phyloP scores from a whole-genome alignment of 1,140 invertebrate genomes.

The Megathymus violae region DNA sequence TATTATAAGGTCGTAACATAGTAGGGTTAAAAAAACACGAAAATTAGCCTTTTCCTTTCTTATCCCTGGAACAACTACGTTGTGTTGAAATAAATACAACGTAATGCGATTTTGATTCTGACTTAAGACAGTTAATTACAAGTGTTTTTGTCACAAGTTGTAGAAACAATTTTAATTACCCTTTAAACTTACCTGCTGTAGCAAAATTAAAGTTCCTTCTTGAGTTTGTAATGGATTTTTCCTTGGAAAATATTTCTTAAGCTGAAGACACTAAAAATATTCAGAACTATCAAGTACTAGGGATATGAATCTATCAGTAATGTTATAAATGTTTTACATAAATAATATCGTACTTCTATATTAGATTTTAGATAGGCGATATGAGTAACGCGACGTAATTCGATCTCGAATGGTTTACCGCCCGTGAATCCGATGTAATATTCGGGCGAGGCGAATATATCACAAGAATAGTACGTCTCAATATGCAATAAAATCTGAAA shows the following conservation, averaged over 20 bases:
- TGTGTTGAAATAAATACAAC: too few species aligned
- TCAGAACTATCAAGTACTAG: neutral
- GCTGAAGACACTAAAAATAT: conserved; percentile 1
- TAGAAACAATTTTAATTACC: neutral
- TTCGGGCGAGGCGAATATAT: conserved; percentile 60
- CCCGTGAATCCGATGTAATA: conserved; percentile 53
- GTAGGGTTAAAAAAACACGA: too few species aligned
- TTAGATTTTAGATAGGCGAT: conserved; percentile 19
- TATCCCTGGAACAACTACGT: too few species aligned
- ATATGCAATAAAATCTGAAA: conserved; percentile 78
- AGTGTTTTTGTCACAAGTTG: too few species aligned
- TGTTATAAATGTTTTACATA: neutral
- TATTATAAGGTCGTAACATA: too few species aligned
- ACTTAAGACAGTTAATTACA: too few species aligned
- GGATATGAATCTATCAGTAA: neutral
- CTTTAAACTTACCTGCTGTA: neutral
- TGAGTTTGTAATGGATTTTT: neutral
- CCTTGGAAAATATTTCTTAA: neutral
- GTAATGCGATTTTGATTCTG: too few species aligned
- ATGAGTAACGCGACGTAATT: conserved; percentile 39
- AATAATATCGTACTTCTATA: conserved; percentile 2
- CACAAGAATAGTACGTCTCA: conserved; percentile 76
- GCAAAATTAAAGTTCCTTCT: neutral
- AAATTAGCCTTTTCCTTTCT: too few species aligned
- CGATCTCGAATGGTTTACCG: conserved; percentile 57